Percentiles rank a stretch among this genome's conserved stretches.
These are phyloP conservation scores for Tyrannus savana DNA, from an alignment of 2,113 vertebrate genomes.

Conservation along the genomic window DNA sequence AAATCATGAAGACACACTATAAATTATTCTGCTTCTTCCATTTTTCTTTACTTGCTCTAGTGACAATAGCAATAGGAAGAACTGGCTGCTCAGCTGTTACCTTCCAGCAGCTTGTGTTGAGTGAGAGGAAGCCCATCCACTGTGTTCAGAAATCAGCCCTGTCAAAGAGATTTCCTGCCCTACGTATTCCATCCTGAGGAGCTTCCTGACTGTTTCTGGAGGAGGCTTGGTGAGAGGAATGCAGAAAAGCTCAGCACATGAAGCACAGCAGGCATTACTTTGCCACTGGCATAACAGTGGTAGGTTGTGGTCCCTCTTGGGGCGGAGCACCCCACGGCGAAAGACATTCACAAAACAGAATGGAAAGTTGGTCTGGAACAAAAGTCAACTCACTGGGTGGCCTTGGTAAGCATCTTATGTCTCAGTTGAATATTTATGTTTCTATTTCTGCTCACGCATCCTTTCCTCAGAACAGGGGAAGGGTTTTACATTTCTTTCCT, in stretches of 20 bases:
- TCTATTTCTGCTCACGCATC: not conserved
- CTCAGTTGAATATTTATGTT: not conserved
- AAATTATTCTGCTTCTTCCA: not conserved
- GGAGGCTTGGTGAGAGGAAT: not conserved
- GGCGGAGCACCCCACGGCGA: not conserved
- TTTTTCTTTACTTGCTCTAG: not conserved
- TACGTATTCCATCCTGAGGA: not conserved
- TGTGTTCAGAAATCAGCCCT: not conserved
- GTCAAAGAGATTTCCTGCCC: not conserved
- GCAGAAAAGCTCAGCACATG: not conserved
- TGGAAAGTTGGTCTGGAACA: not conserved
- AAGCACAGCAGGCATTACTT: not conserved
- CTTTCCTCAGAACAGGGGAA: not conserved
- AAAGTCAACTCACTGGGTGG: conserved; percentile 37
- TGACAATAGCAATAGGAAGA: not conserved
- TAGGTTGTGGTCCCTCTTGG: not conserved
- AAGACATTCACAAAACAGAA: not conserved
- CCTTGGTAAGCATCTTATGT: not conserved
- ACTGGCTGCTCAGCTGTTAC: not conserved
- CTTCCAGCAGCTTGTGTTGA: not conserved
- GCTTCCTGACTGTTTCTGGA: not conserved
- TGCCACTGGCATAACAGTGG: not conserved
- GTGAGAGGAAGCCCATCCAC: not conserved
- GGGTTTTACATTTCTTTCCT: not conserved
- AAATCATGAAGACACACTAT: not conserved